These are phyloP conservation scores for Erpobdella octoculata DNA, from an alignment of 2,888 invertebrate genomes.

Conservation along the genomic window DNA sequence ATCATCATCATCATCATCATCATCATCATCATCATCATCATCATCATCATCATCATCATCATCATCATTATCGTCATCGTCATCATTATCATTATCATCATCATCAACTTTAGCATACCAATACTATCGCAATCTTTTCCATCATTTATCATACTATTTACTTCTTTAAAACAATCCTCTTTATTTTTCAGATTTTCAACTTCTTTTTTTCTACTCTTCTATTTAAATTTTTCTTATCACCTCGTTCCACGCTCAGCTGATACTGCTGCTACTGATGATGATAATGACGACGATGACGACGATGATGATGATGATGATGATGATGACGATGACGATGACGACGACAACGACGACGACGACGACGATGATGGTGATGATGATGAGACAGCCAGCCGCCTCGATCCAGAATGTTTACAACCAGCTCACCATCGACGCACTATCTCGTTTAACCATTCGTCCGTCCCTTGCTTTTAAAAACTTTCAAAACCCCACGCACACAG, in stretches of 20 bases:
- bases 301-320: conserved; percentile 24
- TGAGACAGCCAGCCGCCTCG: too few relatives aligned
- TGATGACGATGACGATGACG: conserved; percentile 62
- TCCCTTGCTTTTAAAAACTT: too few relatives aligned
- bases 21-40: conserved; percentile 17
- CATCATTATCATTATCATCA: conserved; percentile 26
- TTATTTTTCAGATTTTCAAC: neutral
- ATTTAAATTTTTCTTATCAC: neutral
- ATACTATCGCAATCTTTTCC: conserved; percentile 23
- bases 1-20: conserved; percentile 24
- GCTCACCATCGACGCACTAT: too few relatives aligned
- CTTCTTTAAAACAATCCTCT: neutral
- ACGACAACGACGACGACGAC: too few relatives aligned
- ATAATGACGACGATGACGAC: conserved; percentile 29
- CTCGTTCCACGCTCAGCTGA: conserved; percentile 12
- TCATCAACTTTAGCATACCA: conserved; percentile 29
- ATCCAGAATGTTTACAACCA: too few relatives aligned
- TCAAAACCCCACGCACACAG: too few relatives aligned
- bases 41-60: neutral
- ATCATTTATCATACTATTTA: conserved; percentile 2
- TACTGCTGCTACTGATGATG: conserved; percentile 29
- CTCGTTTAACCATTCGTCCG: too few relatives aligned
- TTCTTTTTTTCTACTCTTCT: neutral
- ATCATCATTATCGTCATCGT: conserved; percentile 20
- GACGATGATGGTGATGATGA: neutral